Evolutionary conservation across 2,888 invertebrate species (phyloP), one percentile per base, ranked within the genome.

Genomic region (Deilephila elpenor): DNA sequence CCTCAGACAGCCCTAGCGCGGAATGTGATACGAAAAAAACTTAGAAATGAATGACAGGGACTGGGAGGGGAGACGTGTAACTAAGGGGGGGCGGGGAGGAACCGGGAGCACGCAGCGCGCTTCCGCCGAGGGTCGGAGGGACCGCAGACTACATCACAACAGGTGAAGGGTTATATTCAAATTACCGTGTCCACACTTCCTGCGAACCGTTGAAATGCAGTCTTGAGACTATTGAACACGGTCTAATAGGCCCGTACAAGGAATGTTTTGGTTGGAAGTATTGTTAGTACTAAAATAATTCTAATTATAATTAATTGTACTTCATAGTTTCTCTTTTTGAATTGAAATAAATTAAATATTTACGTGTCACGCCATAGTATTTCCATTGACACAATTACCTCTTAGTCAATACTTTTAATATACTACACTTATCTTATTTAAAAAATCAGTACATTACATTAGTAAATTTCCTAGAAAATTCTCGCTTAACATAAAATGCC

Each of bases 1-100:
- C 11, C 44, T 11, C 14, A 44, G 44, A 44, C 44, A 44, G 11
- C 44, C 59, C 51, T 2, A 78, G 86, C 82, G 86, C 83, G 93
- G 93, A 93, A 93, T 93, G 92, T 84, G 86, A 88, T 86, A 89
- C 85, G 84, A 89, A 91, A 90, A 82, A 87, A 32, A 56, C 56
- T 56, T 56, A 56, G 72, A 62, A 32, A 34, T 56, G 62, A 62
- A 44, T 64, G 62, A 44, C 11, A 44, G 14, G n/a, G 34, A 32
- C 17, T 20, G 4, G 20, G 53, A 25, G 32, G 32, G 19, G 29
- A 3, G 8, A 32, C 19, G 20, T 70, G 29, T 32, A 32, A n/a
- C 32, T 70, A 37, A 20, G 25, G 64, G 29, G 70, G 32, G n/a
- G 25, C 51, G 44, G 70, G 25, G 19, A 53, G 51, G 29, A 20